These are phyloP conservation scores for Polypedilum vanderplanki DNA, from an alignment of 1,140 invertebrate genomes.

Conservation along the genomic window DNA sequence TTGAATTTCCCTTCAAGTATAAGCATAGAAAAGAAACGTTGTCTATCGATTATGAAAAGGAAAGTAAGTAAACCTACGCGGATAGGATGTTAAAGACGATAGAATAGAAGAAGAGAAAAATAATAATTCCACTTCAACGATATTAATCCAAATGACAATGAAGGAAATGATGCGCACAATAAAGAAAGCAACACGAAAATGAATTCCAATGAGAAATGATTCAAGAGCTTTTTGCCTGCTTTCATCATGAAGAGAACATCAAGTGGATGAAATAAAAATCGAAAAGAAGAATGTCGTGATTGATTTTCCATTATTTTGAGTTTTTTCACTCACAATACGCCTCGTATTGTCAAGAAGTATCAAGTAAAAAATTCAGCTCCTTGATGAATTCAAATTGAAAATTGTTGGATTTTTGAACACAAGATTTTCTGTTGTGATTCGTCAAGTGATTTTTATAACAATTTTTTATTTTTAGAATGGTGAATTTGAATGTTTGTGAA, in stretches of 20 bases:
- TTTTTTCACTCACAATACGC: neutral
- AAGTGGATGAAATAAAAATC: neutral
- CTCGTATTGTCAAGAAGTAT: no score
- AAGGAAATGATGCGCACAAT: neutral
- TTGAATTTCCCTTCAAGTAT: neutral
- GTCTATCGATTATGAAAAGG: conserved; percentile 8
- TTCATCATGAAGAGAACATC: neutral
- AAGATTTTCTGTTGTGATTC: no score
- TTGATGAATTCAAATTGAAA: no score
- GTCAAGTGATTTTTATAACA: no score
- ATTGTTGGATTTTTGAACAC: no score
- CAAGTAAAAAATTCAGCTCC: no score
- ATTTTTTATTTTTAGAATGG: no score
- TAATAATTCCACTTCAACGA: conserved; percentile 18
- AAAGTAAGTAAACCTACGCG: neutral
- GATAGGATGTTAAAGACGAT: neutral
- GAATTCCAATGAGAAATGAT: conserved; percentile 5
- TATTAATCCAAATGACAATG: conserved; percentile 14
- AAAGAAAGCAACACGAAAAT: neutral
- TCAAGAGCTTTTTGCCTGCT: neutral
- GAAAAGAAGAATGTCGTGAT: neutral
- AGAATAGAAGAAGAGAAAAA: no score
- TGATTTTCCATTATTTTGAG: conserved; percentile 7
- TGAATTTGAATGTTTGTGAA: no score
- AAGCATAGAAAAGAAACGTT: neutral